These are phyloP conservation scores for Temnothorax ravouxi DNA, from an alignment of 2,888 invertebrate genomes.

Conservation along the genomic window DNA sequence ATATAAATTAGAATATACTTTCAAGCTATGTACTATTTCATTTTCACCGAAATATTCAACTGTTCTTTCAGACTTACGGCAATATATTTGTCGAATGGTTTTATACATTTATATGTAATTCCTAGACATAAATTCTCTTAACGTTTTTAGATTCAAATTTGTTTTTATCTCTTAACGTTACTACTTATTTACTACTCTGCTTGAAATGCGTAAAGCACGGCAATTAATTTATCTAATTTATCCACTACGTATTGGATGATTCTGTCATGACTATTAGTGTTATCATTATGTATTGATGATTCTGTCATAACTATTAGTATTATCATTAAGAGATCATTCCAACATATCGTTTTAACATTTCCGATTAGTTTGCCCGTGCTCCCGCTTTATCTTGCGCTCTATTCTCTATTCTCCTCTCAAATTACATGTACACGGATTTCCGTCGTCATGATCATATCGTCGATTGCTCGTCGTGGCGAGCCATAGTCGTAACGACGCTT, in stretches of 20 bases:
- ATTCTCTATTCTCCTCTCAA: background rate
- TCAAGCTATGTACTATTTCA: background rate
- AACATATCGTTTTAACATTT: background rate
- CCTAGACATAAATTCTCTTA: background rate
- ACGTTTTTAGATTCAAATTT: background rate
- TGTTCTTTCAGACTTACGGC: background rate
- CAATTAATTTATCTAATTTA: background rate
- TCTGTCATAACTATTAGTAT: background rate
- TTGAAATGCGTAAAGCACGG: background rate
- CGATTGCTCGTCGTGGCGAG: background rate
- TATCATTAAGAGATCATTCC: background rate
- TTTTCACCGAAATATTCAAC: background rate
- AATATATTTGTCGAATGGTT: background rate
- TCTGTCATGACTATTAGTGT: background rate
- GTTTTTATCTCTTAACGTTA: background rate
- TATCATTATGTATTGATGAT: background rate
- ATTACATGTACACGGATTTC: background rate
- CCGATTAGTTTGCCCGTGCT: background rate
- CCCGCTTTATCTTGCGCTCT: background rate
- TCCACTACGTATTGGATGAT: too few relatives aligned
- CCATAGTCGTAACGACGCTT: conserved; percentile 7
- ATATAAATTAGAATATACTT: background rate
- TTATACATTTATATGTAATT: background rate
- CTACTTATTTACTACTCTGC: background rate
- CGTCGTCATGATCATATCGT: background rate